Evolutionary conservation across 2,888 invertebrate species (phyloP), one percentile per base, ranked within the genome.

Genomic region (Hypsopygia costalis): DNA sequence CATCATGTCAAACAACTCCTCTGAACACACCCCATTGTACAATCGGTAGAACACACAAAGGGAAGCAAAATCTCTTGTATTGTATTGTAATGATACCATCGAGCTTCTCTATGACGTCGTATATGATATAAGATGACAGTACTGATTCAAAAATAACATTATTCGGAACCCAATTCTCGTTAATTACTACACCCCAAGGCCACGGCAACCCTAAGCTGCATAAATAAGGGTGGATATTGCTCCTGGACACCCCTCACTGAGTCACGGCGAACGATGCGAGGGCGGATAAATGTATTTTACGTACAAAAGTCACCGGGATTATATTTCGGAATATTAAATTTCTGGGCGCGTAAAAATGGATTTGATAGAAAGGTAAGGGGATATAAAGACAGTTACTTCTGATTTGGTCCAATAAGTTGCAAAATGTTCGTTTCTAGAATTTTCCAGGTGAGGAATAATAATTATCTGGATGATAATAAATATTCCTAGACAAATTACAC

Each of bases 121-220:
- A 21, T n/a, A n/a, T n/a, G n/a, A 21, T 21, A 5, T 6, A 25
- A 25, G 25, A 25, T 8, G 25, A 25, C 25, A 25, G 8, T 2
- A 1, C 8, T 3, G 20, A 11, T 30, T 21, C 30, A 10, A 11
- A 37, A 46, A 44, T 41, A 47, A 42, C 42, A 46, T 39, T 27
- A 43, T 42, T 28, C n/a, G 35, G 22, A 57, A 40, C 49, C 54
- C 54, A 48, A 58, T 58, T 54, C 55, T 53, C 52, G 55, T 65
- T 75, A 72, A 73, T 73, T 69, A 68, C 53, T 43, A 46, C 48
- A 58, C 62, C 64, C 67, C 64, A 73, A 72, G 71, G 69, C 57
- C 63, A 52, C 39, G 37, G 35, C 28, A 41, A 51, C 59, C 63
- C 60, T 49, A 50, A 49, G 51, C 52, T 44, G 49, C 51, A 58